Conservation (phyloP, 2,888 invertebrate species). For the Andrena fulva region DNA sequence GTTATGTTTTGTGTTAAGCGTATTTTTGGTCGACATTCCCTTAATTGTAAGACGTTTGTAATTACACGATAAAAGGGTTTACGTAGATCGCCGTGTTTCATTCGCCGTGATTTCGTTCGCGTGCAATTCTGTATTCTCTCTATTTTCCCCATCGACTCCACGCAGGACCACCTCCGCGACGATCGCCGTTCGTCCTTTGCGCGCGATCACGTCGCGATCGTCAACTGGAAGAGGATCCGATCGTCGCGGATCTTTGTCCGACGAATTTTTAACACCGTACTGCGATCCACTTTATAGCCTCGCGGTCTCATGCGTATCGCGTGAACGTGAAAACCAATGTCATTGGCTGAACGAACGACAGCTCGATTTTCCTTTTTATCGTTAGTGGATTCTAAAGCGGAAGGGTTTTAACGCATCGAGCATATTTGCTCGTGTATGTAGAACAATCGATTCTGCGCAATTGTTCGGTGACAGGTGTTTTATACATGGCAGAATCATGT, state of each 20-base stretch:
- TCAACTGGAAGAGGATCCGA: neutral
- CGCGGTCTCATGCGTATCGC: neutral
- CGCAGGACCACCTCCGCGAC: conserved; percentile 22
- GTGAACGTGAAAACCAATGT: conserved; percentile 30
- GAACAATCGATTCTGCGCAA: neutral
- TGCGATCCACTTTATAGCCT: conserved; percentile 16
- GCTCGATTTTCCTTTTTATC: conserved; percentile 37
- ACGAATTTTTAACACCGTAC: conserved; percentile 12
- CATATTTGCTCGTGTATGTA: conserved; percentile 19
- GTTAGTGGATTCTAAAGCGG: neutral
- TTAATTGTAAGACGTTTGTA: conserved; percentile 64
- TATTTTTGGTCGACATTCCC: conserved; percentile 77
- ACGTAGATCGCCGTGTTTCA: conserved; percentile 45
- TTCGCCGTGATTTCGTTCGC: conserved; percentile 42
- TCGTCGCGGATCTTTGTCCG: conserved; percentile 35
- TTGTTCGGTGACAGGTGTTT: neutral
- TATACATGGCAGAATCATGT: neutral
- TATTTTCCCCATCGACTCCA: conserved; percentile 30
- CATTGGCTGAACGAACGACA: conserved; percentile 46
- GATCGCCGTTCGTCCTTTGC: conserved; percentile 24
- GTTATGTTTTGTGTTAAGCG: conserved; percentile 72
- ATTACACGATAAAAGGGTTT: conserved; percentile 46
- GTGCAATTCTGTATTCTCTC: conserved; percentile 28
- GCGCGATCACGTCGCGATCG: neutral
- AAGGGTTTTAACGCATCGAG: conserved; percentile 1